Evolutionary conservation across 1,140 invertebrate genomes (phyloP), one percentile per base, ranked within the genome.

Genomic region (Drosophila lacertosa): DNA sequence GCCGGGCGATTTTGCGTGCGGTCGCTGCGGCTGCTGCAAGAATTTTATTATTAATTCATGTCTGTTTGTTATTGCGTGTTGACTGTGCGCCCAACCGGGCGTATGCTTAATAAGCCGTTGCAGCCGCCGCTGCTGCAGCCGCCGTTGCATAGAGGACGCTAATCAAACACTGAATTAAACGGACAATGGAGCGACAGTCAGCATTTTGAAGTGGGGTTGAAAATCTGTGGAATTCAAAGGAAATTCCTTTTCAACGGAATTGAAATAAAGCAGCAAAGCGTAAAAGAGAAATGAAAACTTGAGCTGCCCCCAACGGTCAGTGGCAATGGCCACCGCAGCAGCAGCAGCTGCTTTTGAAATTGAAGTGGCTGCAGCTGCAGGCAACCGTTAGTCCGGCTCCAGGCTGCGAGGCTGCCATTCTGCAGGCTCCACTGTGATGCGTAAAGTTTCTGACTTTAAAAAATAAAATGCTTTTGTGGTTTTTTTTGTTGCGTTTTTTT

Each of bases 301-400:
- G 58, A 77, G 60, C 68, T 32, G 44, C 44, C 40, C 40, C 32
- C 29, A 33, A 51, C 51, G 22, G 37, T 57, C 59, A 59, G 24
- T 60, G 54, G 62, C 54, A 64, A 51, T 66, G 68, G 60, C 67
- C 68, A 57, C 51, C 60, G 59, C 72, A 60, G 69, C 59, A 47
- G 53, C 48, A 18, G 55, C 68, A 24, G 68, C 48, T 76, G 77
- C 80, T 76, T 84, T 83, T 83, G 62, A 80, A 83, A 86, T 86
- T 80, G 76, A 80, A 83, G 81, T 86, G 80, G 76, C 58, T 77
- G 63, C 63, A 54, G 45, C 59, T 55, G 62, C 57, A 68, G 63
- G 51, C 53, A 20, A 29, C 35, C 26, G 39, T 16, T 42, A 4
- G 35, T 33, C 37, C 18, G 15, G 9, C 42, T 51, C 29, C 47